phyloP scores from a whole-genome alignment of 2,797 vertebrate genomes.

The Catostomus latipinnis region DNA sequence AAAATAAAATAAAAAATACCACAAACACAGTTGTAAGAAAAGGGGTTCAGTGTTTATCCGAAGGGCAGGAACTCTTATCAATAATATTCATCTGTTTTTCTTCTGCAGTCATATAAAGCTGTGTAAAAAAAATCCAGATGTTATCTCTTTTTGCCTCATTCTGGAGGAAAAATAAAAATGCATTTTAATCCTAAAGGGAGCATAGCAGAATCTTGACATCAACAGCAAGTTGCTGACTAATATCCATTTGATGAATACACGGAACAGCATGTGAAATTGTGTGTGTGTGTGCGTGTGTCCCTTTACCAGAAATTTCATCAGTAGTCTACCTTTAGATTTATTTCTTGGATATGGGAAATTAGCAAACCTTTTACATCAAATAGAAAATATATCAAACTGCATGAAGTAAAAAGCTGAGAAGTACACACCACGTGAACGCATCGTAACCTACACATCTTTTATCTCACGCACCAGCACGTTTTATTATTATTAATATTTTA shows the following conservation, averaged over 20 bases:
- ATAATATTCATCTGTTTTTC: neutral
- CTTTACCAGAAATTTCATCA: constrained; percentile 1
- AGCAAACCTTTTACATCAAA: too few species aligned
- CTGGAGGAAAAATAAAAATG: constrained; percentile 7
- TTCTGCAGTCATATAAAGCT: constrained; percentile 4
- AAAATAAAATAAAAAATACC: neutral
- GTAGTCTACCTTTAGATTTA: neutral
- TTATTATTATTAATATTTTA: too few species aligned
- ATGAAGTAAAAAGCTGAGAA: too few species aligned
- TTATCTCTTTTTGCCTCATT: constrained; percentile 21
- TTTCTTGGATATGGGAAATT: neutral
- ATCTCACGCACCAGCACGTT: too few species aligned
- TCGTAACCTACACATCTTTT: too few species aligned
- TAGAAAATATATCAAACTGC: neutral
- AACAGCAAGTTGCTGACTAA: constrained; percentile 3
- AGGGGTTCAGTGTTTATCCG: neutral
- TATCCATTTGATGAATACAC: constrained; percentile 6
- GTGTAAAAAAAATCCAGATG: constrained; percentile 45
- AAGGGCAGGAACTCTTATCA: neutral
- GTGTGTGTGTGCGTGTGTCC: neutral
- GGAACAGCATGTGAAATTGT: neutral
- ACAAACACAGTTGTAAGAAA: neutral
- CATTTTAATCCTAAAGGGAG: neutral
- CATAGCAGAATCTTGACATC: neutral
- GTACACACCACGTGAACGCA: too few species aligned